Base-by-base conservation (phyloP, 2,797 vertebrate genomes). In the Sebastes taczanowskii region DNA sequence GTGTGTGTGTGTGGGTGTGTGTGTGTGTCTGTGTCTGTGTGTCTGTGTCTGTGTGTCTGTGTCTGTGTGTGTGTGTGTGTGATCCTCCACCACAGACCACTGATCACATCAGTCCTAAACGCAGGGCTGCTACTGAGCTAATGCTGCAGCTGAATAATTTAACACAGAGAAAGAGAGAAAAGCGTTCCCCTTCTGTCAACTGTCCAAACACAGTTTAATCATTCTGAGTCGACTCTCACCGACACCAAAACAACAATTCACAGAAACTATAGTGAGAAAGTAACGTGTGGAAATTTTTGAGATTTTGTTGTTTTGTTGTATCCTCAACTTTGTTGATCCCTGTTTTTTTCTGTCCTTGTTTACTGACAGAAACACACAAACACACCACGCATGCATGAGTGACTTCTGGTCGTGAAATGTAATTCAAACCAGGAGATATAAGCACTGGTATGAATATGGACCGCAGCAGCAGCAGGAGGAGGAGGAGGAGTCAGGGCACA, bases 111-210 rank as follows among this genome's bases (percentile, higher is more conserved):
- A 88, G 84, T 69, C 67, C 86, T 86, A 69, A 85, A 85, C 69
- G 60, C 83, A 25, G 58, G 22, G 76, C 88, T 89, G 91, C 89
- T 82, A 93, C 84, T 67, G 90, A 94, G 91, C 92, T 92, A 93
- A 94, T 85, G 88, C 90, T 86, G 86, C 82, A 86, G 81, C 78
- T 95, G 80, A 93, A 95, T 94, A 90, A 95, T 94, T 95, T 71
- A 95, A 90, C 83, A 78, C 61, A 82, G 64, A 74, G 70, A 76
- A 81, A 83, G 67, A 86, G 75, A 84, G 77, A 68, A 71, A 84
- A 78, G 86, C 55, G 23, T 49, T 83, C 20, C 25, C 73, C 61
- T 61, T 77, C 80, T 38, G 58, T 88, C 82, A 88, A 64, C 67
- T 74, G 63, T 65, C 70, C 63, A 62, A 71, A 81, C 60, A 80